Conservation (phyloP, 2,888 invertebrate species). For the Hipparchia semele region DNA sequence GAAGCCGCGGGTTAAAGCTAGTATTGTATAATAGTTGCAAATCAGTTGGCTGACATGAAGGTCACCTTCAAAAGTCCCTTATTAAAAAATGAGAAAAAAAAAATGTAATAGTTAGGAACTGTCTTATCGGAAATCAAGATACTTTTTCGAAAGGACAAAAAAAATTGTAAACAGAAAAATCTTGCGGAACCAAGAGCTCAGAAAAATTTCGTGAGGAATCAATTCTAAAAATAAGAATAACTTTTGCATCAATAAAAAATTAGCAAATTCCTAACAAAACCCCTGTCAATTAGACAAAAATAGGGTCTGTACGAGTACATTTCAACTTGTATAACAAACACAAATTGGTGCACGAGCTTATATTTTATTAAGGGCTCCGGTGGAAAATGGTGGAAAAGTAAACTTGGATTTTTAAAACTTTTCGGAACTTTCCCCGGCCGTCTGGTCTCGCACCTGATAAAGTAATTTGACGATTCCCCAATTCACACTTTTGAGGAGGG, state of each 20-base stretch:
- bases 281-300: conserved; percentile 70
- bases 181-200: no score
- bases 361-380: conserved; percentile 70
- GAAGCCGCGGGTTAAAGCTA: no score
- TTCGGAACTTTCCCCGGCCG: conserved; percentile 68
- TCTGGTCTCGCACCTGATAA: conserved; percentile 75
- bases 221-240: neutral
- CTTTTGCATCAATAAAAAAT: conserved; percentile 32
- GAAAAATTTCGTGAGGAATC: neutral
- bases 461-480: conserved; percentile 78
- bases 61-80: no score
- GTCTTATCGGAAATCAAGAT: no score
- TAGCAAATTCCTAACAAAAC: conserved; percentile 47
- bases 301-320: conserved; percentile 46
- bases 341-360: conserved; percentile 64
- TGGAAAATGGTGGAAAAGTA: conserved; percentile 63
- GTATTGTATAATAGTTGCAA: no score
- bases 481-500: conserved; percentile 79
- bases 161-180: neutral
- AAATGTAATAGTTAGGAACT: no score
- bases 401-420: conserved; percentile 82
- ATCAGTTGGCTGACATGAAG: no score
- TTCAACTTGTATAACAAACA: conserved; percentile 54
- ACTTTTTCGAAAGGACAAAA: no score
- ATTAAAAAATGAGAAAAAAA: no score